Evolutionary conservation across 2,888 invertebrate genomes (phyloP).

Genomic region (Luffia ferchaultella): DNA sequence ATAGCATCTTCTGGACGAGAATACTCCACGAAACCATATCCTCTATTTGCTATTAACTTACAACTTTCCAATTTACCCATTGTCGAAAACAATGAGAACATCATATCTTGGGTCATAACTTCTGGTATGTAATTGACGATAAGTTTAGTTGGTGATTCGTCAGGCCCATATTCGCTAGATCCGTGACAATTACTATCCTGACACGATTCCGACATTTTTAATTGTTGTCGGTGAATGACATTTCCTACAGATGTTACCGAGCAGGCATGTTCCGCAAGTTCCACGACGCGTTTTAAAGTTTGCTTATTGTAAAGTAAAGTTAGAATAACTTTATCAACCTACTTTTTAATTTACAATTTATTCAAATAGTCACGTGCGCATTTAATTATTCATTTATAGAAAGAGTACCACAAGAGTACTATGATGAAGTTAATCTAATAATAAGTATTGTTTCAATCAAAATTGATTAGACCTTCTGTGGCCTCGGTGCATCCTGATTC

Average conservation of each 20-base stretch:
- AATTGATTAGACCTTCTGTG: too few species aligned
- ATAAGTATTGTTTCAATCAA: too few species aligned
- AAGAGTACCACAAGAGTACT: too few species aligned
- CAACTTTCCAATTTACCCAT: conserved; percentile 68
- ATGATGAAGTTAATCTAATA: too few species aligned
- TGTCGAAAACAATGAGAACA: conserved; percentile 63
- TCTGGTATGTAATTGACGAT: conserved; percentile 68
- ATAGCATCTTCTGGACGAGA: conserved; percentile 57
- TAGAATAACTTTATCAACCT: too few species aligned
- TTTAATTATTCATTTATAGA: too few species aligned
- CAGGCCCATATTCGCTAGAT: conserved; percentile 62
- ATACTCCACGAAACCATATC: conserved; percentile 66
- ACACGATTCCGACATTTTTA: conserved; percentile 69
- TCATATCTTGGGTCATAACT: conserved; percentile 67
- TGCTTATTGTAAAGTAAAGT: too few species aligned
- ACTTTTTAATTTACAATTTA: too few species aligned
- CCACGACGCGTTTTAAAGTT: too few species aligned
- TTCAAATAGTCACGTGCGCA: too few species aligned
- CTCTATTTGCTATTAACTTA: conserved; percentile 64
- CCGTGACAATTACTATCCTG: conserved; percentile 65
- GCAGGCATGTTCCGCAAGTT: background rate
- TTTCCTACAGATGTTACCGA: conserved; percentile 41
- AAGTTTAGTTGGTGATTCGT: conserved; percentile 66
- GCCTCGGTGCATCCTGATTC: too few species aligned
- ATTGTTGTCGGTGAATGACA: conserved; percentile 66